Evolutionary conservation across 2,113 vertebrate species (phyloP).

Genomic region (Aldabrachelys gigantea): DNA sequence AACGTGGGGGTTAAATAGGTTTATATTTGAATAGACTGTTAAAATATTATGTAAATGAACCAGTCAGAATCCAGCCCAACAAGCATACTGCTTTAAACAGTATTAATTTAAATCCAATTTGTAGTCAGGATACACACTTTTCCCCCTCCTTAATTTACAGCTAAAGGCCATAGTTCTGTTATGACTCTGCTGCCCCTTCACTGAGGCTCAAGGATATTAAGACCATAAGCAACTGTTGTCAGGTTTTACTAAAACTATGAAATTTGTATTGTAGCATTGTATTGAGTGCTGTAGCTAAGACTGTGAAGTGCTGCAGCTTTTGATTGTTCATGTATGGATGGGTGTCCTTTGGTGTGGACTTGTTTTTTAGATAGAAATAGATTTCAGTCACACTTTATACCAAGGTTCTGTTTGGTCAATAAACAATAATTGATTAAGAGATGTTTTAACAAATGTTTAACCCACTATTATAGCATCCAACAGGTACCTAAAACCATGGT

Average conservation of each 20-base stretch:
- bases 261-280: not conserved
- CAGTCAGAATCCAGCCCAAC: not conserved
- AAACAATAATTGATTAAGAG: not conserved
- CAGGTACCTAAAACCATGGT: not conserved
- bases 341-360: not conserved
- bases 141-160: not conserved
- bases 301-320: conserved; percentile 19
- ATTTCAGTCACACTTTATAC: not conserved
- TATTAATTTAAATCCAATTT: not conserved
- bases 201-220: not conserved
- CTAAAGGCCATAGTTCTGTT: not conserved
- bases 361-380: not conserved
- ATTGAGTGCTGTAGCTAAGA: conserved; percentile 29
- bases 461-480: not conserved
- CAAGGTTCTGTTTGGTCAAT: not conserved
- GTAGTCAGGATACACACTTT: not conserved
- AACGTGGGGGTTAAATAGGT: not conserved
- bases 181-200: not conserved
- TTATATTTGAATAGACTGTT: not conserved
- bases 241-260: not conserved
- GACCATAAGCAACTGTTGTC: not conserved
- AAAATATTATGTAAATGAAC: not conserved
- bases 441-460: not conserved
- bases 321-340: not conserved
- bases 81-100: not conserved